Percentiles rank a stretch among this genome's conserved stretches.
Conservation (phyloP, 1,140 invertebrate genomes). For the Holcopasites calliopsidis region DNA sequence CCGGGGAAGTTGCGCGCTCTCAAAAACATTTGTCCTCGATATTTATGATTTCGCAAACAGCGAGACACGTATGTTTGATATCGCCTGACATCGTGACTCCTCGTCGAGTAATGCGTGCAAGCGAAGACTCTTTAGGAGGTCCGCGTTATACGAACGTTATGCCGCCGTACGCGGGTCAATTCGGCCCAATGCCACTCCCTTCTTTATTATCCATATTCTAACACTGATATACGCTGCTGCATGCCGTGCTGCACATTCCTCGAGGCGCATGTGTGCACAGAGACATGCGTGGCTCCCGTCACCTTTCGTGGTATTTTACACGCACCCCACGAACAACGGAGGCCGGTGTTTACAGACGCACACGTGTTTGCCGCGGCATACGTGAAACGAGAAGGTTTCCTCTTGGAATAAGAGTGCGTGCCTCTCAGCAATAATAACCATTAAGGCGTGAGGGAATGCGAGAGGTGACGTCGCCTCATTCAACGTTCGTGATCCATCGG, state of each 20-base stretch:
- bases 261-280: background rate
- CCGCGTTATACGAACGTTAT: background rate
- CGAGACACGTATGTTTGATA: background rate
- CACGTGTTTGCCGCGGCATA: conserved; percentile 2
- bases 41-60: conserved; percentile 14
- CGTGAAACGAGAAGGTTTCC: conserved; percentile 32
- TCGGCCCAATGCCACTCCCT: conserved; percentile 65
- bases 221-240: background rate
- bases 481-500: conserved; percentile 59
- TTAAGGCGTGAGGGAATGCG: conserved; percentile 75
- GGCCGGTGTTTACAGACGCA: conserved; percentile 14
- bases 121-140: conserved; percentile 6
- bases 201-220: conserved; percentile 47
- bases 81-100: background rate
- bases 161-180: conserved; percentile 48
- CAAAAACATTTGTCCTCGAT: conserved; percentile 10
- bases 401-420: conserved; percentile 70
- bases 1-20: background rate
- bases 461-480: conserved; percentile 70
- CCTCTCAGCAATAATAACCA: conserved; percentile 73
- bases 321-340: conserved; percentile 1
- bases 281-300: conserved; percentile 1
- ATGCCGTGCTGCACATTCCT: conserved; percentile 40
- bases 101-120: no score
- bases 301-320: conserved; percentile 42